Evolutionary conservation across 92 coral and sea anemone species (phyloP).

Genomic region (Phymanthus crucifer): DNA sequence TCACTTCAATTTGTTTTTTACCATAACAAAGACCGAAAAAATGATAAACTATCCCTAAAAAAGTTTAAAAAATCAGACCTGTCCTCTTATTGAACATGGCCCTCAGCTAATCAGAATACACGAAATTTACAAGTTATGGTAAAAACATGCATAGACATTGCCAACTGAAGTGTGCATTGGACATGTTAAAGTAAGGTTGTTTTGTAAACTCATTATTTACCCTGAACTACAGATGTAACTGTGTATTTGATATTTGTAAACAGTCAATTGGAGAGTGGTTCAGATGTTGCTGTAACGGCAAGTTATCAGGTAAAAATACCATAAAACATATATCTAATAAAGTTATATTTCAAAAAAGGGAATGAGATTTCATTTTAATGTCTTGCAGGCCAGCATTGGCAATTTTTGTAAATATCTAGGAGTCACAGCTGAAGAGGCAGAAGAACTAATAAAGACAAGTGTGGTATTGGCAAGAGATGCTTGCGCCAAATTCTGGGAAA

Average conservation of each 20-base stretch:
- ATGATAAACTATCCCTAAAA: too few relatives aligned
- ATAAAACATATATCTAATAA: background rate
- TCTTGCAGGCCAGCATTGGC: conserved; percentile 66
- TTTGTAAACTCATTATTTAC: too few relatives aligned
- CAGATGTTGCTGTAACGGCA: conserved; percentile 74
- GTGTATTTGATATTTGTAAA: background rate
- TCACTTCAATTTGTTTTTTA: too few relatives aligned
- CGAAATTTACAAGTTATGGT: too few relatives aligned
- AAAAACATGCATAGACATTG: too few relatives aligned
- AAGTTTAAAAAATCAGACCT: too few relatives aligned
- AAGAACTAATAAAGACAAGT: conserved; percentile 55
- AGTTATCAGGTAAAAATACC: conserved; percentile 73
- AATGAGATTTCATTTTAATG: background rate
- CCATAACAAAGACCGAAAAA: too few relatives aligned
- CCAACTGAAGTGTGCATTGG: too few relatives aligned
- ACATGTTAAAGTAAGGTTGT: too few relatives aligned
- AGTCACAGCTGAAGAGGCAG: conserved; percentile 58
- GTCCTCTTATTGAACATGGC: too few relatives aligned
- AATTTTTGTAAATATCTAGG: conserved; percentile 68
- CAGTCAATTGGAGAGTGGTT: conserved; percentile 83
- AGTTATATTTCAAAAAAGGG: background rate
- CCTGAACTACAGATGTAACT: background rate
- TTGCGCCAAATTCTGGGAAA: conserved; percentile 60
- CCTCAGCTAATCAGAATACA: too few relatives aligned
- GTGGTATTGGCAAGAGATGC: conserved; percentile 77